Percentiles rank a stretch among this genome's conserved stretches.
These are phyloP conservation scores for Drymodes brunneopygia DNA, from an alignment of 2,113 vertebrate genomes.

Conservation along the genomic window DNA sequence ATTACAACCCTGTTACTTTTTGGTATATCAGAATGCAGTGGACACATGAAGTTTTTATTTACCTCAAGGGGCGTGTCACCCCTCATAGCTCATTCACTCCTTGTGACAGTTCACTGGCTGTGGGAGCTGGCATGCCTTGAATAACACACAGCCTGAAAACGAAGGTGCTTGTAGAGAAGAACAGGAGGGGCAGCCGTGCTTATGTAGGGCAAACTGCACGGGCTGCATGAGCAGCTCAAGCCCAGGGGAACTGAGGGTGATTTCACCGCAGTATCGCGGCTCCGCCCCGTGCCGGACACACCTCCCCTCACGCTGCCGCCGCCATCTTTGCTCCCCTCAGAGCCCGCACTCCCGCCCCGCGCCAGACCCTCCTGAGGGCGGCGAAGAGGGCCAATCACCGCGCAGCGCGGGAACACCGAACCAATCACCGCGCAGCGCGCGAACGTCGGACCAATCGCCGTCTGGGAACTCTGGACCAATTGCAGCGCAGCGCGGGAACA, in stretches of 20 bases:
- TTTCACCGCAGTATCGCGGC: accelerated
- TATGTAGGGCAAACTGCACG: accelerated
- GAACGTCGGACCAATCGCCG: accelerated
- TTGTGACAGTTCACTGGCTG: accelerated
- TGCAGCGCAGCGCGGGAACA: accelerated
- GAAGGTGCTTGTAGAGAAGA: accelerated
- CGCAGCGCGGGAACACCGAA: accelerated
- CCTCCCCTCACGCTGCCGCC: accelerated
- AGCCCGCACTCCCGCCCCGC: accelerated
- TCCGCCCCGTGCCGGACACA: accelerated
- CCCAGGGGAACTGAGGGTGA: accelerated
- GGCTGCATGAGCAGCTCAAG: neutral
- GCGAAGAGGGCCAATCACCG: neutral
- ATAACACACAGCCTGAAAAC: neutral
- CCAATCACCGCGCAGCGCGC: neutral
- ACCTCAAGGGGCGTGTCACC: neutral
- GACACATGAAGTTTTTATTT: neutral
- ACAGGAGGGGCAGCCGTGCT: accelerated
- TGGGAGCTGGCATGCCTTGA: accelerated
- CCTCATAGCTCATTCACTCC: accelerated
- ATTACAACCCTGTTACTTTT: neutral
- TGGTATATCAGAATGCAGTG: neutral
- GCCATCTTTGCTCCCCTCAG: neutral
- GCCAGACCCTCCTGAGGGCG: accelerated
- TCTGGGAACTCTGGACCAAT: neutral